A percentile compares a stretch with the other conserved stretches of the same genome.
Conservation (phyloP, 2,113 vertebrate species). For the Meles meles region DNA sequence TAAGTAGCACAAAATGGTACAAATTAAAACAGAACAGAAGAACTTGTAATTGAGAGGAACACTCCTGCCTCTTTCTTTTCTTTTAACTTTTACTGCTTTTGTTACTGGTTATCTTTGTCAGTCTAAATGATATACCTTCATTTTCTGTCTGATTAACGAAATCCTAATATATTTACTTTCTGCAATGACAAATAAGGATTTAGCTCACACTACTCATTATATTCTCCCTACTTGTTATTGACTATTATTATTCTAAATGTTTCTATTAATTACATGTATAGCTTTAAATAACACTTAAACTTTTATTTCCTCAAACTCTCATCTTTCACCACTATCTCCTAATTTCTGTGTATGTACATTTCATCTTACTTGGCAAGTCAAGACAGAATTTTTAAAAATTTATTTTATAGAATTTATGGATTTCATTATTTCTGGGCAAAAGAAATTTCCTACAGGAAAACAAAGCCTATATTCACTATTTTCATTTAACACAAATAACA, state of each 20-base stretch:
- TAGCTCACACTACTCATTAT: neutral
- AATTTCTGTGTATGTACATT: neutral
- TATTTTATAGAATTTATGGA: neutral
- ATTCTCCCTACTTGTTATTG: neutral
- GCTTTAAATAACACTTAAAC: neutral
- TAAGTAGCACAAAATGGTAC: neutral
- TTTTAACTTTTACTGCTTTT: neutral
- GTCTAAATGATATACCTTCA: neutral
- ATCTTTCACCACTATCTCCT: neutral
- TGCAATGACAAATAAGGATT: neutral
- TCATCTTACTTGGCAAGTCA: neutral
- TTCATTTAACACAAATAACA: slow-evolving; percentile 72
- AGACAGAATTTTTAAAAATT: neutral
- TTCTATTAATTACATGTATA: neutral
- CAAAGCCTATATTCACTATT: slow-evolving; percentile 39
- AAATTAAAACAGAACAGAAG: neutral
- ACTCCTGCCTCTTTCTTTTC: neutral
- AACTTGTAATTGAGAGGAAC: neutral
- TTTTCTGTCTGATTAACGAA: neutral
- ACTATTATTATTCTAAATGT: neutral
- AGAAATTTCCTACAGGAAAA: neutral
- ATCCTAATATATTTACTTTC: neutral
- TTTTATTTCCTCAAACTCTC: neutral
- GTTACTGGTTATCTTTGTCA: neutral
- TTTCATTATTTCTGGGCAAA: neutral